Percentiles rank a stretch among this genome's conserved stretches.
These are phyloP conservation scores for Lordiphosa andalusiaca DNA, from an alignment of 2,888 invertebrate species.

Conservation along the genomic window DNA sequence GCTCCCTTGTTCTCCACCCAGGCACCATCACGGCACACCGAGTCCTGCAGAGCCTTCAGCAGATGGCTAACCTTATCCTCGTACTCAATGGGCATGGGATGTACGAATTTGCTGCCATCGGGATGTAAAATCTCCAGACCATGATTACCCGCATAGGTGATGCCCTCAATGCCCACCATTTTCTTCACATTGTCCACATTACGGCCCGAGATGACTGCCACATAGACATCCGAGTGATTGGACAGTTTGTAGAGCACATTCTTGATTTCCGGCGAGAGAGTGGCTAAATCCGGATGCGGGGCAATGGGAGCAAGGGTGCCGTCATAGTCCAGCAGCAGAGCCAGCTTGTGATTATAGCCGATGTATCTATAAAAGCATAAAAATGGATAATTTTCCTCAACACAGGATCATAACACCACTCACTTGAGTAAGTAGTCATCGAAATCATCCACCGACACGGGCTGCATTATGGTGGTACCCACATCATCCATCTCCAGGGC, in stretches of 20 bases:
- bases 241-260: slow-evolving; percentile 90
- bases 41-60: slow-evolving; percentile 90
- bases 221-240: slow-evolving; percentile 92
- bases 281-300: slow-evolving; percentile 94
- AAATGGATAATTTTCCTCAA: neutral
- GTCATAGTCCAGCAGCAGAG: slow-evolving; percentile 91
- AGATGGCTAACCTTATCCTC: slow-evolving; percentile 89
- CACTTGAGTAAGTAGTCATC: slow-evolving; percentile 93
- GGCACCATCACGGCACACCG: slow-evolving; percentile 92
- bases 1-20: slow-evolving; percentile 97
- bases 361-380: slow-evolving; percentile 84
- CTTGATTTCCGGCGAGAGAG: slow-evolving; percentile 90
- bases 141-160: slow-evolving; percentile 94
- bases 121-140: slow-evolving; percentile 94
- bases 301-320: slow-evolving; percentile 94
- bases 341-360: slow-evolving; percentile 91
- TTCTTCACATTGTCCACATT: slow-evolving; percentile 93
- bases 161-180: slow-evolving; percentile 95
- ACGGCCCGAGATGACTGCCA: slow-evolving; percentile 92
- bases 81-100: slow-evolving; percentile 93
- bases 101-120: slow-evolving; percentile 93
- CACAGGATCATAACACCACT: slow-evolving; percentile 65
- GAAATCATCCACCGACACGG: slow-evolving; percentile 94
- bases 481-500: slow-evolving; percentile 91
- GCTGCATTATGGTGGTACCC: slow-evolving; percentile 92